Evolutionary conservation across 2,888 invertebrate species (phyloP), one percentile per base, ranked within the genome.

Genomic region (Rotaria macrura): DNA sequence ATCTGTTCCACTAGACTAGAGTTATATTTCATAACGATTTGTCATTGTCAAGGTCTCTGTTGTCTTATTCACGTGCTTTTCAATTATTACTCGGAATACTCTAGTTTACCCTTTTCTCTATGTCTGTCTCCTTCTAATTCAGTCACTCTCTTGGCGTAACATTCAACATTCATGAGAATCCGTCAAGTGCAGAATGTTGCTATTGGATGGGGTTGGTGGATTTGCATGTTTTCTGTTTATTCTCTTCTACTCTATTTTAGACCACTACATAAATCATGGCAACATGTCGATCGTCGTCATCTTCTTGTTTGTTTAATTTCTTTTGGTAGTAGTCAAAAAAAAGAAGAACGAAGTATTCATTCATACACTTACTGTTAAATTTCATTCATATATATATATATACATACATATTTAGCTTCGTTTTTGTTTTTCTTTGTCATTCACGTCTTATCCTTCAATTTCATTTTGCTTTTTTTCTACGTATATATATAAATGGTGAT

Each of bases 281-380:
- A 65, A 65, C 65, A 65, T 65, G 65, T 65, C 65, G 65, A 65
- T 65, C 65, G 65, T 65, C 65, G 65, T 65, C 65, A 34, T 65
- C 65, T 34, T 65, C 65, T 7, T 65, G 17, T 65, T 65, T 65
- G 65, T 65, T 65, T 65, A 65, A 65, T 65, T 65, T 65, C 65
- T 65, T 65, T 65, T 65, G 20, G 29, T 65, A 38, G 29, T 65
- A 65, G 34, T 65, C 34, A 34, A 65, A 65, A 65, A 65, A 14
- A 65, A 65, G 29, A 65, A 65, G 29, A 29, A 65, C 65, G 20
- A 65, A 65, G 34, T 34, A 34, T 65, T 20, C 65, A 65, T 65
- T 65, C 38, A 65, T 20, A 65, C 65, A 65, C 17, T 65, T 65
- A 65, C 34, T 65, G 34, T 65, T 34, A 34, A 20, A 65, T 34